Conservation (phyloP, 2,888 invertebrate genomes). For the Lithosia quadra region DNA sequence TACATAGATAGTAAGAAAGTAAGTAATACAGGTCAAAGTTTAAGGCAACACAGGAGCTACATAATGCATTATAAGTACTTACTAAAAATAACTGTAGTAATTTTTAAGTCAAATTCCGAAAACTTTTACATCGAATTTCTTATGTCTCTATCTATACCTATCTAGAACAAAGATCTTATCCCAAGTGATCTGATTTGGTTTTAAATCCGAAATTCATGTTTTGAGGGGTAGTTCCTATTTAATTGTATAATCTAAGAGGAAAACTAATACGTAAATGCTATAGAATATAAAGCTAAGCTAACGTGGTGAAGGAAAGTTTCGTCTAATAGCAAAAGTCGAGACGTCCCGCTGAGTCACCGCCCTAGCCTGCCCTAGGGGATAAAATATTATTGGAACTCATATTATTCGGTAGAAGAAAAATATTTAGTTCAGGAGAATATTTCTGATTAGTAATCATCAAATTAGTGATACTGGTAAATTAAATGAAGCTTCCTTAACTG, state of each 20-base stretch:
- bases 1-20: not conserved
- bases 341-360: conserved; percentile 8
- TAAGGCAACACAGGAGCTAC: not conserved
- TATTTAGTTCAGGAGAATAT: not conserved
- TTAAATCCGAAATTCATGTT: not conserved
- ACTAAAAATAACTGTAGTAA: no score
- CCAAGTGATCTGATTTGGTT: not conserved
- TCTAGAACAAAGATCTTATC: not conserved
- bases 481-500: not conserved
- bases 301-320: not conserved
- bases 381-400: not conserved
- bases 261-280: not conserved
- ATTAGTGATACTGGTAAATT: not conserved
- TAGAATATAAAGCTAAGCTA: not conserved
- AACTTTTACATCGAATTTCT: not conserved
- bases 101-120: no score
- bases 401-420: not conserved
- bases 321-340: conserved; percentile 1
- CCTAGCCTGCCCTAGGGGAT: conserved; percentile 15
- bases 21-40: not conserved
- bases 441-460: not conserved
- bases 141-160: not conserved
- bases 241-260: not conserved
- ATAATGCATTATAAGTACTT: no score
- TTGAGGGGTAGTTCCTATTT: not conserved